phyloP scores from a whole-genome alignment of 1,140 invertebrate genomes.

The Solenopsis invicta region DNA sequence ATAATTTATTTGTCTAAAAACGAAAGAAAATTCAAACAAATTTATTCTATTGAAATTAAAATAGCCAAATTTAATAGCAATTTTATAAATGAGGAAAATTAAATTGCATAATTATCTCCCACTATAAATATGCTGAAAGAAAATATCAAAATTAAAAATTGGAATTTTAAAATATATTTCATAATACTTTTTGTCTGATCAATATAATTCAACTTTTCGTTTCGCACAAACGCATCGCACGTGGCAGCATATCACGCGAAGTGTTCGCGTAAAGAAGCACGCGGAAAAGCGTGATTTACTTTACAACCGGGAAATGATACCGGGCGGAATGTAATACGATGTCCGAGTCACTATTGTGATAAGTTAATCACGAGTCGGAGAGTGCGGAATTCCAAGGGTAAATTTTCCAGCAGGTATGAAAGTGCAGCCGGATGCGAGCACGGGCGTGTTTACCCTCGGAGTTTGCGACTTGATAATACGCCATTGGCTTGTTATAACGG shows the following conservation, averaged over 20 bases:
- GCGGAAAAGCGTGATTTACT: constrained; percentile 40
- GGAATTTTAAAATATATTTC: neutral
- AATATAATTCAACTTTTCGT: neutral
- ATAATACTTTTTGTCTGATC: neutral
- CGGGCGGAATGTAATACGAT: constrained; percentile 42
- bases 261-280: constrained; percentile 5
- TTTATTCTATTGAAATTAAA: neutral
- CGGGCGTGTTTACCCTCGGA: constrained; percentile 47
- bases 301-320: constrained; percentile 17
- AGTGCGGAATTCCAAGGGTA: constrained; percentile 52
- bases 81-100: neutral
- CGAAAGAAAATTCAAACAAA: neutral
- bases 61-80: neutral
- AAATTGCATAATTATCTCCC: neutral
- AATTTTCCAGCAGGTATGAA: constrained; percentile 60
- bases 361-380: constrained; percentile 66
- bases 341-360: constrained; percentile 53
- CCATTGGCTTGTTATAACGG: constrained; percentile 65
- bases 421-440: constrained; percentile 38
- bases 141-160: neutral
- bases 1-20: neutral
- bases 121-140: neutral
- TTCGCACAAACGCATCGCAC: neutral
- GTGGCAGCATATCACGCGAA: neutral
- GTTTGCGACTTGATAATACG: constrained; percentile 63